Conservation (phyloP, 2,113 vertebrate genomes). For the Paratilapia polleni region DNA sequence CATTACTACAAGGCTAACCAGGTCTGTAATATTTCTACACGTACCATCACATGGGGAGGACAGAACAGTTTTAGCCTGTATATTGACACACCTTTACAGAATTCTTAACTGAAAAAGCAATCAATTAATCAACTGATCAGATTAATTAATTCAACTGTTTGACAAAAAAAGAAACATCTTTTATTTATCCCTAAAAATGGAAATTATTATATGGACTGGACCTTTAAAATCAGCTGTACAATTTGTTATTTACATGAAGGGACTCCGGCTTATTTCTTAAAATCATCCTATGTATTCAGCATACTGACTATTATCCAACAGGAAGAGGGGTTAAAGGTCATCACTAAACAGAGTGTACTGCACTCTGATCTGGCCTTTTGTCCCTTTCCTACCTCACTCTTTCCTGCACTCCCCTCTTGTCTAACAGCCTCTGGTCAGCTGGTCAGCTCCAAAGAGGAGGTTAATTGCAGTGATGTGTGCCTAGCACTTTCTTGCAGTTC, state of each 20-base stretch:
- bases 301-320: background rate
- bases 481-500: background rate
- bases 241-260: background rate
- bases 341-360: constrained; percentile 16
- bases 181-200: background rate
- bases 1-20: background rate
- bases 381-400: constrained; percentile 20
- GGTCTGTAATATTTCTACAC: background rate
- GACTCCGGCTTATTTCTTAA: background rate
- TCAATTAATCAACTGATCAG: background rate
- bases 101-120: background rate
- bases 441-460: no score
- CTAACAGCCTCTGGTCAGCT: background rate
- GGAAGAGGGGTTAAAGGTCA: constrained; percentile 15
- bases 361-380: background rate
- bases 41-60: background rate
- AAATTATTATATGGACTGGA: background rate
- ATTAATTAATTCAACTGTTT: no score
- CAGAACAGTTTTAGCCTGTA: background rate
- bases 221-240: background rate
- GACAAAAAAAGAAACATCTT: background rate
- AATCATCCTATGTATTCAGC: background rate
- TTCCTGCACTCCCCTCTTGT: constrained; percentile 6
- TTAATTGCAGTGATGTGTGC: background rate
- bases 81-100: no score